Base-by-base conservation (phyloP, 2,113 vertebrate genomes). In the Eulemur macaco region DNA sequence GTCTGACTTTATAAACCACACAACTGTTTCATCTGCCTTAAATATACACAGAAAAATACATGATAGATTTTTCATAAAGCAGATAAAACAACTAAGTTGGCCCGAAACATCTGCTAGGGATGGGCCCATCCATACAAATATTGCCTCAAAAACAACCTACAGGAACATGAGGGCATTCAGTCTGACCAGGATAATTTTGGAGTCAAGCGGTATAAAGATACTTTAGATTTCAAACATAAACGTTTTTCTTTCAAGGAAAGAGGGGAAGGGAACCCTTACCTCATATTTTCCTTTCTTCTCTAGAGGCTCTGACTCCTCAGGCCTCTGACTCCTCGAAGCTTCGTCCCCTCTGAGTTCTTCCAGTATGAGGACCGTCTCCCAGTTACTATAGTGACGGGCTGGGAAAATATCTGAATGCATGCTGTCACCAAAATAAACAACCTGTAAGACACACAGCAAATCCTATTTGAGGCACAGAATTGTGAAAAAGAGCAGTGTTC, bases 351-450 rank as follows among this genome's bases (percentile, higher is more conserved):
- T 99, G 98, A 99, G 99, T 97, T 99, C 99, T 97, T 99, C 99
- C 68, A 99, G 98, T 89, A 99, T 99, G 98, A 99, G 99, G 97
- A 99, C 99, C 0, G 99, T 99, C 98, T 99, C 99, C 99, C 99
- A 99, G 91, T 99, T 99, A 90, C 99, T 99, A 86, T 99, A 99
- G 97, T 99, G 99, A 98, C 2, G 98, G 71, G 99, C 99, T 64
- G 99, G 99, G 97, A 99, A 99, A 98, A 99, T 99, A 98, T 99
- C 99, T 20, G 99, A 99, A 96, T 99, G 99, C 99, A 99, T 99
- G 98, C 99, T 99, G 98, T 99, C 99, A 96, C 99, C 99, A 95
- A 99, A 99, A 98, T 99, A 99, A 98, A 99, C 99, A 42, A 99
- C 99, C 99, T 99, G 89, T 3, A 96, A 97, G 27, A 69, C 85